A percentile compares a stretch with the other conserved stretches of the same genome.
Evolutionary conservation across 2,888 invertebrate species (phyloP).

Genomic region (Prenolepis imparis): DNA sequence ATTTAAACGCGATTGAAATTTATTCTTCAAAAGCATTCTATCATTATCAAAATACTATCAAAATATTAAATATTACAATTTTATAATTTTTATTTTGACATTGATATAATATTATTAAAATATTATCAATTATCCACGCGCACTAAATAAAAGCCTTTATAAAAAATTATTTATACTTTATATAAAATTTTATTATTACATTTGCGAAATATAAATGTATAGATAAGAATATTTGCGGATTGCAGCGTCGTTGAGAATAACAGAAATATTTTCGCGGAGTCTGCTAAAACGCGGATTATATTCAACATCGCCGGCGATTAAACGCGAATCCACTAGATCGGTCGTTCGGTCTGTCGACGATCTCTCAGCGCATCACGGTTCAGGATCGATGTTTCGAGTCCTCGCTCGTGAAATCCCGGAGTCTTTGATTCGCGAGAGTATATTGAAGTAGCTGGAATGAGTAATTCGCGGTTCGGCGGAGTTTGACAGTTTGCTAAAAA

Average conservation of each 20-base stretch:
- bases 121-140: background rate
- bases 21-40: background rate
- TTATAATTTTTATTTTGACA: background rate
- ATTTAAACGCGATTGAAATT: background rate
- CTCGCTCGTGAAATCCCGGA: constrained; percentile 57
- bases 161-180: constrained; percentile 17
- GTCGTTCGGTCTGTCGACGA: constrained; percentile 58
- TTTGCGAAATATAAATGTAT: background rate
- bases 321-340: constrained; percentile 62
- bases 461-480: constrained; percentile 74
- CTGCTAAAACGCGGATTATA: constrained; percentile 47
- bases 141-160: background rate
- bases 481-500: constrained; percentile 79
- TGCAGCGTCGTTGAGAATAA: background rate
- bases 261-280: constrained; percentile 41
- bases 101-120: constrained; percentile 2
- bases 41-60: too few species aligned
- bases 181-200: background rate
- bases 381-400: constrained; percentile 69
- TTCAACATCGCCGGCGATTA: constrained; percentile 50
- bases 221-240: background rate
- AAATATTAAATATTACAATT: background rate
- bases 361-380: constrained; percentile 62
- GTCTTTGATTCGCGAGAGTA: constrained; percentile 70
- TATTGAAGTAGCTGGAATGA: constrained; percentile 66